Evolutionary conservation across 1,140 invertebrate genomes (phyloP), one percentile per base, ranked within the genome.

Genomic region (Drosophila ogumai): DNA sequence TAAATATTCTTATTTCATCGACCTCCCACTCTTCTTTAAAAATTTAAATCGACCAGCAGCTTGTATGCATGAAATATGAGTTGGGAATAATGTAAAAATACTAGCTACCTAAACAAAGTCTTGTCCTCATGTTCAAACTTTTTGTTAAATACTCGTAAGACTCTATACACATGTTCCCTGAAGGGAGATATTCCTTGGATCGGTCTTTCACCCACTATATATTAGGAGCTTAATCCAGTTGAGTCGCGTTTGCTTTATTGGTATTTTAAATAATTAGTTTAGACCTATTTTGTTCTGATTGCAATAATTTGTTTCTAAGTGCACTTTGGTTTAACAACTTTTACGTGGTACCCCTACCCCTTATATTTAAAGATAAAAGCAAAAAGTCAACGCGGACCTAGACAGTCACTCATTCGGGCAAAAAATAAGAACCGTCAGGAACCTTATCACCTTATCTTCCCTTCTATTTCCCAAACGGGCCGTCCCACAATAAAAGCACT

Each of bases 361-460:
- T 5, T n/a, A 15, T 38, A 55, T 22, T 22, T 25, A 55, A 25
- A 55, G 34, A 55, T 55, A 38, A 38, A 38, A n/a, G 34, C 36
- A 3, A n/a, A n/a, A n/a, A n/a, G n/a, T n/a, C n/a, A n/a, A n/a
- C n/a, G n/a, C n/a, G n/a, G n/a, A n/a, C n/a, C n/a, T n/a, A n/a
- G n/a, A n/a, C 46, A 50, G 17, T 36, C 34, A 40, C 10, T 22
- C 41, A 32, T 32, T 49, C 40, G 8, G 41, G 41, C n/a, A 58
- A 19, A 15, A 49, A 22, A 32, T 17, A 50, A 32, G 15, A 47
- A 15, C 17, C 9, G 17, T 28, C 13, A n/a, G 9, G 3, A 31
- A 44, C 46, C 47, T 69, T 69, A 69, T 69, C 66, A 31, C 28
- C 64, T 72, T 72, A 72, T 72, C 41, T 41, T 68, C n/a, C 34